Conservation (phyloP, 2,797 vertebrate genomes). For the Tympanoctomys barrerae region DNA sequence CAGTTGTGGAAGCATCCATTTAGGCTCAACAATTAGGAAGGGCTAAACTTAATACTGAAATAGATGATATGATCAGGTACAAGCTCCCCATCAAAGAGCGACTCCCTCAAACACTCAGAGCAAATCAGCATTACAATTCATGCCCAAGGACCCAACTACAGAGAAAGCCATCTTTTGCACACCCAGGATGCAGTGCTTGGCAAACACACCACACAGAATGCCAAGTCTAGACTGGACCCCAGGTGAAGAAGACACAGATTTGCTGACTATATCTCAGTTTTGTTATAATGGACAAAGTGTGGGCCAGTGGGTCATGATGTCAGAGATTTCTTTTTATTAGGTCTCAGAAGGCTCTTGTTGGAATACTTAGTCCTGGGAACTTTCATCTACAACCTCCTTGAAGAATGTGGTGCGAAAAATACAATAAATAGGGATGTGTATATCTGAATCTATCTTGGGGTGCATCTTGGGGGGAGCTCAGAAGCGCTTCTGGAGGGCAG, state of each 20-base stretch:
- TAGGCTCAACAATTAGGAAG: neutral
- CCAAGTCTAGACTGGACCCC: neutral
- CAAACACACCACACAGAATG: neutral
- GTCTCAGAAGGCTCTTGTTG: conserved; percentile 45
- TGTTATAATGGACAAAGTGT: conserved; percentile 25
- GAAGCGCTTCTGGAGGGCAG: conserved; percentile 77
- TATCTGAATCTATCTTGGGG: neutral
- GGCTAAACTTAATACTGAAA: conserved; percentile 12
- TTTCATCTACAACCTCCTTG: conserved; percentile 19
- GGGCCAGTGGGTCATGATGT: neutral
- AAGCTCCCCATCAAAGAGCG: neutral
- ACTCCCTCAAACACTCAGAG: neutral
- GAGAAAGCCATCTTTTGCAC: neutral
- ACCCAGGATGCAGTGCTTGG: neutral
- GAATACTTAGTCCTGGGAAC: conserved; percentile 32
- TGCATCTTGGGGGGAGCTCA: conserved; percentile 43
- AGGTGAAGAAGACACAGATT: neutral
- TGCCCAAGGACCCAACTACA: neutral
- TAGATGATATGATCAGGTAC: neutral
- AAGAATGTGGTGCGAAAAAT: conserved; percentile 74
- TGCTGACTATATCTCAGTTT: neutral
- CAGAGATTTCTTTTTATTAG: conserved; percentile 74
- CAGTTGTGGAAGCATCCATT: neutral
- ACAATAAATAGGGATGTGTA: neutral
- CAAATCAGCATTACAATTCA: neutral